Conservation (phyloP, 37 sponge, comb jelly and placozoan genomes). For the Tethya wilhelma region DNA sequence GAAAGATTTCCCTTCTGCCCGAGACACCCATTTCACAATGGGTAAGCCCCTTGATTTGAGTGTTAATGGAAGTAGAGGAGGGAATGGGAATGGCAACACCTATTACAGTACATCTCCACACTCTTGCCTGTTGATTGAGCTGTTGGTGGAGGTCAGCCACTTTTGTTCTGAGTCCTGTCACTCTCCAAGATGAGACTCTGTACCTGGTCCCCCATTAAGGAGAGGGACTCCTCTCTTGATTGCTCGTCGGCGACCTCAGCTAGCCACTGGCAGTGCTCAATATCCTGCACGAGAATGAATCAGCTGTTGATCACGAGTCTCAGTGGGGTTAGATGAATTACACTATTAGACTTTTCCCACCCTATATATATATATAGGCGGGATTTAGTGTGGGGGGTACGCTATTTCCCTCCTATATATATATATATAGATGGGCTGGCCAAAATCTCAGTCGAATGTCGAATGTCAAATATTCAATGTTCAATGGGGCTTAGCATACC, state of each 20-base stretch:
- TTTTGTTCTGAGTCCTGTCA: conserved; percentile 63
- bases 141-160: conserved; percentile 46
- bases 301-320: neutral
- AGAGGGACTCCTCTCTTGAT: conserved; percentile 28
- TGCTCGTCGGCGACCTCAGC: conserved; percentile 6
- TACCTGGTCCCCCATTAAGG: conserved; percentile 50
- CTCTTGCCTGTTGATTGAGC: neutral
- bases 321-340: neutral
- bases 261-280: conserved; percentile 37
- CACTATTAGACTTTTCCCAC: neutral
- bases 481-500: too few relatives aligned
- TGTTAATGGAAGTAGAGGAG: neutral
- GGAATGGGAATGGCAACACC: neutral
- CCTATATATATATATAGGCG: neutral
- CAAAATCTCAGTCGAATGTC: too few relatives aligned
- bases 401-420: too few relatives aligned
- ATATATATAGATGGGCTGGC: too few relatives aligned
- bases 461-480: too few relatives aligned
- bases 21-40: conserved; percentile 9
- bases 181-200: conserved; percentile 57
- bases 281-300: conserved; percentile 32
- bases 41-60: neutral
- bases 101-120: too few relatives aligned
- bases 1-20: conserved; percentile 42
- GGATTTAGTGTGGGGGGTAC: neutral